A percentile compares a stretch with the other conserved stretches of the same genome.
Conservation (phyloP, 1,140 invertebrate species). For the Aphaenogaster floridana region DNA sequence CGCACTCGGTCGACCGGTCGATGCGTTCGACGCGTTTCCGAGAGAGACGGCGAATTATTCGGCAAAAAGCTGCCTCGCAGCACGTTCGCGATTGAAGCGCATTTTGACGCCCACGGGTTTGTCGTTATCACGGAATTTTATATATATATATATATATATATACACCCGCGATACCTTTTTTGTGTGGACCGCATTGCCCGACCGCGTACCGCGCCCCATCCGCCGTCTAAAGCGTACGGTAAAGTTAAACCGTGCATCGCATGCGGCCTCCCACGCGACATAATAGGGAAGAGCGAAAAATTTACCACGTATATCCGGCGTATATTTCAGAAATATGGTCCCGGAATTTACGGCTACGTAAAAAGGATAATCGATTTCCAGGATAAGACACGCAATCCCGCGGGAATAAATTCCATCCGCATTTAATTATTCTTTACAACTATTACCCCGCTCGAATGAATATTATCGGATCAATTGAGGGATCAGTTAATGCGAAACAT, state of each 20-base stretch:
- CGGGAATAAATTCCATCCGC: background rate
- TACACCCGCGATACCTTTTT: background rate
- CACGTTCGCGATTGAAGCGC: background rate
- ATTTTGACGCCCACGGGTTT: conserved; percentile 36
- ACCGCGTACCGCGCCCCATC: background rate
- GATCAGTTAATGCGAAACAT: background rate
- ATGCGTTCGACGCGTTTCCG: background rate
- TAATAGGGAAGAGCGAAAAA: conserved; percentile 6
- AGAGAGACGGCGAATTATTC: conserved; percentile 33
- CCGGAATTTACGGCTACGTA: background rate
- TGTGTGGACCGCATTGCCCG: background rate
- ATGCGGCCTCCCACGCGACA: background rate
- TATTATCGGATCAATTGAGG: background rate
- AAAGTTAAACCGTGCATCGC: conserved; percentile 1
- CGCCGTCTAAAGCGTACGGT: background rate
- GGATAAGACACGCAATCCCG: background rate
- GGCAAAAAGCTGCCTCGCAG: conserved; percentile 24
- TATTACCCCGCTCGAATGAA: background rate
- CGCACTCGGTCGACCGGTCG: background rate
- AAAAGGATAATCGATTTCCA: background rate
- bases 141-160: background rate
- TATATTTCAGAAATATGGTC: background rate
- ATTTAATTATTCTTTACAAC: background rate
- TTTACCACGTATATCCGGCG: background rate
- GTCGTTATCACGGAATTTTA: conserved; percentile 37